Conservation (phyloP, 2,888 invertebrate species). For the Cynaeus angustus region DNA sequence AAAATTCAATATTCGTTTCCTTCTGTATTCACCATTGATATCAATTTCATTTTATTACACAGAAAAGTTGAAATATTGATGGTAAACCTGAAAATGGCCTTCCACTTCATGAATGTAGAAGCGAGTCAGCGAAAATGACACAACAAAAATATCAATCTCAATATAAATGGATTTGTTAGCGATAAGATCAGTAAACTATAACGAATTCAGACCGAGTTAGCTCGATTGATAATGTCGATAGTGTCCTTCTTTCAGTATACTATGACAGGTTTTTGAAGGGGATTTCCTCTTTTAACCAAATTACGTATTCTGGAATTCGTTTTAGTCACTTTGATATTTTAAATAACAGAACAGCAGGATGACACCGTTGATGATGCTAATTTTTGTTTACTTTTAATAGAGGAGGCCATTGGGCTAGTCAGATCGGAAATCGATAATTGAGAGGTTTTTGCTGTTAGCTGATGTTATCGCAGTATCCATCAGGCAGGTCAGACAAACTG, state of each 20-base stretch:
- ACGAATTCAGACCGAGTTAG: conserved; percentile 64
- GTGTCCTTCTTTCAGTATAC: conserved; percentile 63
- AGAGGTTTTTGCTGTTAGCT: conserved; percentile 43
- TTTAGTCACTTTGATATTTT: conserved; percentile 49
- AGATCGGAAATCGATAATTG: conserved; percentile 49
- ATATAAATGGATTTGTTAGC: conserved; percentile 70
- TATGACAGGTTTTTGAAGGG: conserved; percentile 66
- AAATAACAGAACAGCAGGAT: conserved; percentile 32
- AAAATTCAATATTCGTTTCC: too few species aligned
- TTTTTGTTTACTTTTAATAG: conserved; percentile 48
- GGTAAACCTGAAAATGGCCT: conserved; percentile 16
- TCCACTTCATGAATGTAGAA: conserved; percentile 55
- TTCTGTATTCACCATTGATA: too few species aligned
- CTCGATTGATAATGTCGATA: conserved; percentile 67
- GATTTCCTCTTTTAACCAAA: conserved; percentile 68
- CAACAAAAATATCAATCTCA: conserved; percentile 69
- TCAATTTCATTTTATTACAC: too few species aligned
- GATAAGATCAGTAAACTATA: conserved; percentile 67
- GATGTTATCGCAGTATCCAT: conserved; percentile 25
- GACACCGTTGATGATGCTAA: conserved; percentile 42
- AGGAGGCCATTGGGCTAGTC: conserved; percentile 16
- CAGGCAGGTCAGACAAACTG: conserved; percentile 3
- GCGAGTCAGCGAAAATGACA: conserved; percentile 65
- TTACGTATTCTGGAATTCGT: conserved; percentile 67
- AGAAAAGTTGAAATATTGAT: too few species aligned